Conservation (phyloP, 2,888 invertebrate species). For the Pollenia labialis region DNA sequence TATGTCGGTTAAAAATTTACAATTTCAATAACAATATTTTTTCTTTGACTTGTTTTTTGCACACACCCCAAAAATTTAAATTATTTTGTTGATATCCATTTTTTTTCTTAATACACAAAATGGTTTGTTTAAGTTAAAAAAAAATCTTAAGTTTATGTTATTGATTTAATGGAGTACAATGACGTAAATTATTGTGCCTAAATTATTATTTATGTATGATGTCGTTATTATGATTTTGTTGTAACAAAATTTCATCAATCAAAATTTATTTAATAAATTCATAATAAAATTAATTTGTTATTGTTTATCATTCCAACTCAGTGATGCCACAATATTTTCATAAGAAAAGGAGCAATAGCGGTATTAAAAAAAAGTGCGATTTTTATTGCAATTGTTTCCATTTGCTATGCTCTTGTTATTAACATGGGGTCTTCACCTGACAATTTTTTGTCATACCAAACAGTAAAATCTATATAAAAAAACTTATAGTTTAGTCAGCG, state of each 20-base stretch:
- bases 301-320: background rate
- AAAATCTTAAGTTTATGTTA: background rate
- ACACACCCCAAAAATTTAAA: background rate
- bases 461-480: too few relatives aligned
- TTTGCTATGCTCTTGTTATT: too few relatives aligned
- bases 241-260: constrained; percentile 14
- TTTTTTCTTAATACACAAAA: background rate
- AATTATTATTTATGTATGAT: constrained; percentile 20
- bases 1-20: constrained; percentile 2
- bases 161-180: background rate
- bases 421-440: too few relatives aligned
- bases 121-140: background rate
- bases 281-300: too few relatives aligned
- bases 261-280: background rate
- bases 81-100: background rate
- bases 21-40: background rate
- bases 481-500: too few relatives aligned
- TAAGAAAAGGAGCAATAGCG: background rate
- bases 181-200: constrained; percentile 16
- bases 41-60: background rate
- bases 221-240: constrained; percentile 12
- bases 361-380: too few relatives aligned
- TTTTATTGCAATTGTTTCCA: too few relatives aligned
- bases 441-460: too few relatives aligned
- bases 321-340: constrained; percentile 1